A percentile compares a stretch with the other conserved stretches of the same genome.
These are phyloP conservation scores for Poeciliopsis turrubarensis DNA, from an alignment of 2,113 vertebrate species.

Conservation along the genomic window DNA sequence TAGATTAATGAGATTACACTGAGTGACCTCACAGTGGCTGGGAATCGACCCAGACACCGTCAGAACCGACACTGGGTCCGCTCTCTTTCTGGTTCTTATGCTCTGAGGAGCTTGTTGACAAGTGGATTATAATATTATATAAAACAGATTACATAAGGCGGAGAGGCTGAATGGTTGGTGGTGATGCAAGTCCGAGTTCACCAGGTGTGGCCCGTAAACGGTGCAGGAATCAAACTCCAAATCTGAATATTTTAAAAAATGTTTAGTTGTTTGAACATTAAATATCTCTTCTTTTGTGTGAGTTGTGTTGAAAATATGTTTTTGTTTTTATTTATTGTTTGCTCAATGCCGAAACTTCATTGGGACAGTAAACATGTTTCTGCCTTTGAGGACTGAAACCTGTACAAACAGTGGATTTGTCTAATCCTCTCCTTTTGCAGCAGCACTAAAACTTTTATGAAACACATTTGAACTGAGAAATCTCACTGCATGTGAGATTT, in stretches of 20 bases:
- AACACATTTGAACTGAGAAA: background rate
- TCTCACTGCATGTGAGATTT: too few species aligned
- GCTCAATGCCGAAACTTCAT: too few species aligned
- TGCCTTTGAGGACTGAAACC: too few species aligned
- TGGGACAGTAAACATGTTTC: too few species aligned
- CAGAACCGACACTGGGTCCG: background rate
- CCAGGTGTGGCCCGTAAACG: background rate
- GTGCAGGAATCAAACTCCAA: too few species aligned
- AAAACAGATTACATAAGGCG: constrained; percentile 41
- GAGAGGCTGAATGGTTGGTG: background rate
- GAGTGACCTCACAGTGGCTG: background rate
- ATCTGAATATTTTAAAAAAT: too few species aligned
- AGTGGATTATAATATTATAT: constrained; percentile 49
- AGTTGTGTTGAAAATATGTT: too few species aligned
- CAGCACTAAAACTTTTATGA: background rate
- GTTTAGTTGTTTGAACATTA: background rate
- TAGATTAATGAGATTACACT: too few species aligned
- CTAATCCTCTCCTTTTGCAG: background rate
- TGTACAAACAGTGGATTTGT: background rate
- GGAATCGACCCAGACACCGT: background rate
- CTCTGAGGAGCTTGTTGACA: constrained; percentile 8
- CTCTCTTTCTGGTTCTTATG: background rate
- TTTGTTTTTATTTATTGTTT: too few species aligned
- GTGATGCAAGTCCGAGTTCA: constrained; percentile 1
- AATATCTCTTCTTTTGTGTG: too few species aligned